These are phyloP conservation scores for Sisyra nigra DNA, from an alignment of 2,888 invertebrate genomes.

Conservation along the genomic window DNA sequence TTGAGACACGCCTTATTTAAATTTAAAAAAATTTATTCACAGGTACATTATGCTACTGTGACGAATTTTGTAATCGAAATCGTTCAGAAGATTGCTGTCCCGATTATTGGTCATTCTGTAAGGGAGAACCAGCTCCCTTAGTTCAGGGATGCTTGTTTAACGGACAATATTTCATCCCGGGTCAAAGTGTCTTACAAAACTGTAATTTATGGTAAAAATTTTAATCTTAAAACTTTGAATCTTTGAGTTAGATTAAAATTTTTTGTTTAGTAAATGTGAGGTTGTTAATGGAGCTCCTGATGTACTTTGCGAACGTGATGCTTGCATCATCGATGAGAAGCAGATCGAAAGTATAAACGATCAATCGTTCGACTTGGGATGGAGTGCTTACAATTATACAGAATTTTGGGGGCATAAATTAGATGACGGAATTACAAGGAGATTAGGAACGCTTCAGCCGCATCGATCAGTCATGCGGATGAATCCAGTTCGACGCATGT, in stretches of 20 bases:
- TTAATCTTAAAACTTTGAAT: constrained; percentile 15
- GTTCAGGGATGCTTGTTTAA: constrained; percentile 33
- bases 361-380: constrained; percentile 32
- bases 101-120: constrained; percentile 67
- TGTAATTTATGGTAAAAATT: constrained; percentile 69
- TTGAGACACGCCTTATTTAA: no score
- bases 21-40: neutral
- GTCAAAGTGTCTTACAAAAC: constrained; percentile 37
- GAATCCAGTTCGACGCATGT: constrained; percentile 39
- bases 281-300: constrained; percentile 22
- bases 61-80: constrained; percentile 73
- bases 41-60: constrained; percentile 81
- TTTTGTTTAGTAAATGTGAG: constrained; percentile 36
- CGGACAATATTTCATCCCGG: constrained; percentile 33
- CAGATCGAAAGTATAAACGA: constrained; percentile 52
- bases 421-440: constrained; percentile 58
- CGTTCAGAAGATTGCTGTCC: constrained; percentile 79
- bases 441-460: constrained; percentile 45
- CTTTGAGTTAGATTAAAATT: neutral
- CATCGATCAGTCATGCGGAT: constrained; percentile 34
- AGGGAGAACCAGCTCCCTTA: constrained; percentile 24
- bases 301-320: constrained; percentile 50
- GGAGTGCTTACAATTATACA: constrained; percentile 68
- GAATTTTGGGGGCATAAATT: constrained; percentile 73
- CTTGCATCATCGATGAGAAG: constrained; percentile 59